phyloP scores from a whole-genome alignment of 2,113 vertebrate genomes.

The Notechis scutatus region DNA sequence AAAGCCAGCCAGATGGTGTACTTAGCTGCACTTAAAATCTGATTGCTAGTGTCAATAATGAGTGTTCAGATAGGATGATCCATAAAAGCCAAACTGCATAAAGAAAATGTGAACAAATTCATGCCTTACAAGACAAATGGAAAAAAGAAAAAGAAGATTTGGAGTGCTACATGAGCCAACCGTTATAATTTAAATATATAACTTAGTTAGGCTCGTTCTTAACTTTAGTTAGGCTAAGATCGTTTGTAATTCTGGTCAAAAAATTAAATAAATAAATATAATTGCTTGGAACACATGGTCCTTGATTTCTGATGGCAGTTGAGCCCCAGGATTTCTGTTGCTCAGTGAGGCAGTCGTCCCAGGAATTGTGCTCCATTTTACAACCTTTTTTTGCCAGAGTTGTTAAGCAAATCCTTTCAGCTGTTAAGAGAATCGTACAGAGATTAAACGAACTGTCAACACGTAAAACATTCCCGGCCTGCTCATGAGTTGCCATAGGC shows the following conservation, averaged over 20 bases:
- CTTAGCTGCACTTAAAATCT: conserved; percentile 78
- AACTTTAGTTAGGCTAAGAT: not conserved
- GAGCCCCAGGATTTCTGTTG: too few relatives aligned
- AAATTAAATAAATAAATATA: too few relatives aligned
- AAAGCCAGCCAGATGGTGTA: conserved; percentile 78
- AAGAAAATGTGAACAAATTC: conserved; percentile 63
- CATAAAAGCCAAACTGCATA: conserved; percentile 68
- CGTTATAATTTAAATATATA: conserved; percentile 54
- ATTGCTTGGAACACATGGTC: too few relatives aligned
- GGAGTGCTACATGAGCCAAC: conserved; percentile 27
- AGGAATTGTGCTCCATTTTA: too few relatives aligned
- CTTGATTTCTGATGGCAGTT: too few relatives aligned
- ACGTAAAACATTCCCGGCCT: too few relatives aligned
- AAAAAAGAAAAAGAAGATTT: not conserved
- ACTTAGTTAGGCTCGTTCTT: conserved; percentile 41
- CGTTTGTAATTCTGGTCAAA: not conserved
- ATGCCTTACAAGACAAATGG: conserved; percentile 33
- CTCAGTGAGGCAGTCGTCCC: too few relatives aligned
- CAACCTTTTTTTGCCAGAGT: too few relatives aligned
- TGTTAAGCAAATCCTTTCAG: too few relatives aligned
- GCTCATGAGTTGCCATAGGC: too few relatives aligned
- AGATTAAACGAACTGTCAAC: too few relatives aligned
- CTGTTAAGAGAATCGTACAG: too few relatives aligned
- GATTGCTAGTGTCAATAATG: conserved; percentile 75
- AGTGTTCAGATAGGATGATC: conserved; percentile 70